Evolutionary conservation across 2,888 invertebrate genomes (phyloP).

Genomic region (Cordilura impudica): DNA sequence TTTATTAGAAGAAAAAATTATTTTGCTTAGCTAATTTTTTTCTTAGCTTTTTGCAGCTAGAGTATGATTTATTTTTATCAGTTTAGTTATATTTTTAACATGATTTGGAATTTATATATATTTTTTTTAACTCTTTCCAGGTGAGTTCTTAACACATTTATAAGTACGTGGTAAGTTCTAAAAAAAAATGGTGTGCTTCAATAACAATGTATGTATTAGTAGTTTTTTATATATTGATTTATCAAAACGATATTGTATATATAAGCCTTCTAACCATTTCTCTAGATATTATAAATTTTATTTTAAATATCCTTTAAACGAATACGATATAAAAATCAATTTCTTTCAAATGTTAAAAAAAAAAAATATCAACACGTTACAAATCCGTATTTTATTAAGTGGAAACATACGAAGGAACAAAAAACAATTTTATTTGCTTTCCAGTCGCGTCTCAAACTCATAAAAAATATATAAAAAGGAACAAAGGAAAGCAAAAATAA

Average conservation of each 20-base stretch:
- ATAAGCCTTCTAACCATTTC: too few species aligned
- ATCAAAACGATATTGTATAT: too few species aligned
- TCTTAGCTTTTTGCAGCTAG: too few species aligned
- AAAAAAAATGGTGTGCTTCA: too few species aligned
- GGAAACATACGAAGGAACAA: slow-evolving; percentile 20
- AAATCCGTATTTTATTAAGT: slow-evolving; percentile 60
- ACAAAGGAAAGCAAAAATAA: slow-evolving; percentile 7
- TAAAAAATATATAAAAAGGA: slow-evolving; percentile 31
- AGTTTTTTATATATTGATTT: too few species aligned
- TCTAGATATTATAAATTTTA: too few species aligned
- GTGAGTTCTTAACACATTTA: neutral
- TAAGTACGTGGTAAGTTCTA: neutral
- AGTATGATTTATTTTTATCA: too few species aligned
- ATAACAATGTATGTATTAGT: too few species aligned
- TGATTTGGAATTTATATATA: too few species aligned
- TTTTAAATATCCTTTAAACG: neutral
- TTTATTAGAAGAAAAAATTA: too few species aligned
- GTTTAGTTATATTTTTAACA: too few species aligned
- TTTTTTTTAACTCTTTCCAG: neutral
- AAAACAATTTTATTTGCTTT: slow-evolving; percentile 49
- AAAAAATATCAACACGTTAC: slow-evolving; percentile 53
- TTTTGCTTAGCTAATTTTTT: too few species aligned
- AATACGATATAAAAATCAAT: neutral
- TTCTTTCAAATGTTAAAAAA: slow-evolving; percentile 10
- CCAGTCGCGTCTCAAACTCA: slow-evolving; percentile 49